Evolutionary conservation across 2,113 vertebrate genomes (phyloP).

Genomic region (Microcebus jonahi): DNA sequence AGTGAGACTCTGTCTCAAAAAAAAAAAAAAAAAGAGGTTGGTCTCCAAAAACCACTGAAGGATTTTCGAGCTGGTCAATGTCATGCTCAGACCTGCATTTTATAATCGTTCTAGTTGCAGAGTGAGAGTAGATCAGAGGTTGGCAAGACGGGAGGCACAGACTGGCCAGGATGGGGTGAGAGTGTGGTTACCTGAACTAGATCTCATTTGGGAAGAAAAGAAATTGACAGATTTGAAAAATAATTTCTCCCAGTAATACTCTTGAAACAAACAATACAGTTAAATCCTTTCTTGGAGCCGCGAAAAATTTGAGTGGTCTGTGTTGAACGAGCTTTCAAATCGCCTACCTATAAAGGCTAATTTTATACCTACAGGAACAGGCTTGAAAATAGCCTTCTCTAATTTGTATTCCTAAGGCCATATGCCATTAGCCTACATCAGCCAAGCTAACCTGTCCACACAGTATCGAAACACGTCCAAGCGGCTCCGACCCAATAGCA

Average conservation of each 20-base stretch:
- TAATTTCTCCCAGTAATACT: neutral
- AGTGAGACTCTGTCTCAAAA: no score
- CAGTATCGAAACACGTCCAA: neutral
- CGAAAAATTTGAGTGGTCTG: neutral
- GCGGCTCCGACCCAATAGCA: neutral
- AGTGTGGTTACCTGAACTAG: neutral
- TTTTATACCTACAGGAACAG: neutral
- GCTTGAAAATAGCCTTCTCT: constrained; percentile 5
- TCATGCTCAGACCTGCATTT: neutral
- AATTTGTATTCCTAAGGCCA: constrained; percentile 17
- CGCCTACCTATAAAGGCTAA: neutral
- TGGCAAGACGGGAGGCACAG: neutral
- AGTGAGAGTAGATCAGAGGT: neutral
- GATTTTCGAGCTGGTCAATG: neutral
- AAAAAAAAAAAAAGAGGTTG: no score
- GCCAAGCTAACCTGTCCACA: neutral
- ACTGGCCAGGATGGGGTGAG: neutral
- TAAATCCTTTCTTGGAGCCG: neutral
- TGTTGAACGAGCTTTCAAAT: neutral
- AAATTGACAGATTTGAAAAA: neutral
- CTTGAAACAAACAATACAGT: neutral
- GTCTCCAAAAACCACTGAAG: neutral
- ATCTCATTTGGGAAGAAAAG: neutral
- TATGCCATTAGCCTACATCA: neutral
- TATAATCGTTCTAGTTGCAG: neutral